Evolutionary conservation across 2,888 invertebrate species (phyloP).

Genomic region (Spisula subtruncata): DNA sequence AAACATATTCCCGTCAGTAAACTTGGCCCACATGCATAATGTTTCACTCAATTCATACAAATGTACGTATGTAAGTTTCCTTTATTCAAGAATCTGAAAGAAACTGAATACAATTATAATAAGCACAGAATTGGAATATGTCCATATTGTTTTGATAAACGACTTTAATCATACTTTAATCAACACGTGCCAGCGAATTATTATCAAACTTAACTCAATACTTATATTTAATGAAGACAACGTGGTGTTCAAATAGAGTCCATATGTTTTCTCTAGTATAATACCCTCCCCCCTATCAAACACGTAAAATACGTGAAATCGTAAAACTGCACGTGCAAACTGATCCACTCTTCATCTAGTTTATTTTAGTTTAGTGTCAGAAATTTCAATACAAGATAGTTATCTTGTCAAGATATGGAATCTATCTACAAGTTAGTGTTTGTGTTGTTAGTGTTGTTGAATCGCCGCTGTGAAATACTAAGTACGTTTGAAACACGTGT

Average conservation of each 20-base stretch:
- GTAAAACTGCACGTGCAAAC: slow-evolving; percentile 24
- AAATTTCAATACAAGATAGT: not conserved
- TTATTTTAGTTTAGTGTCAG: slow-evolving; percentile 13
- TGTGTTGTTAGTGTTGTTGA: not conserved
- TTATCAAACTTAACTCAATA: slow-evolving; percentile 16
- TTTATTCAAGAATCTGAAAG: too few species aligned
- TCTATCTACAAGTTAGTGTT: not conserved
- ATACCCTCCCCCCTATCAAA: not conserved
- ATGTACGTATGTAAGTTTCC: not conserved
- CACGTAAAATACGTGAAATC: not conserved
- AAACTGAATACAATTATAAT: not conserved
- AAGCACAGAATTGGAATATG: not conserved
- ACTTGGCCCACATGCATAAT: not conserved
- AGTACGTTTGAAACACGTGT: not conserved
- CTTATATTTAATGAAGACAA: not conserved
- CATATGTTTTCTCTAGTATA: not conserved
- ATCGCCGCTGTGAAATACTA: not conserved
- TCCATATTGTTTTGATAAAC: not conserved
- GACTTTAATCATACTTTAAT: not conserved
- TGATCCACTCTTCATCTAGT: not conserved
- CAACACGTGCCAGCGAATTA: not conserved
- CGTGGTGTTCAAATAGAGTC: not conserved
- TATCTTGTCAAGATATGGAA: not conserved
- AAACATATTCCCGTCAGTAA: not conserved
- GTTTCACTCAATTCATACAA: too few species aligned